A percentile compares a stretch with the other conserved stretches of the same genome.
Conservation (phyloP, 2,888 invertebrate genomes). For the Cephalotes varians region DNA sequence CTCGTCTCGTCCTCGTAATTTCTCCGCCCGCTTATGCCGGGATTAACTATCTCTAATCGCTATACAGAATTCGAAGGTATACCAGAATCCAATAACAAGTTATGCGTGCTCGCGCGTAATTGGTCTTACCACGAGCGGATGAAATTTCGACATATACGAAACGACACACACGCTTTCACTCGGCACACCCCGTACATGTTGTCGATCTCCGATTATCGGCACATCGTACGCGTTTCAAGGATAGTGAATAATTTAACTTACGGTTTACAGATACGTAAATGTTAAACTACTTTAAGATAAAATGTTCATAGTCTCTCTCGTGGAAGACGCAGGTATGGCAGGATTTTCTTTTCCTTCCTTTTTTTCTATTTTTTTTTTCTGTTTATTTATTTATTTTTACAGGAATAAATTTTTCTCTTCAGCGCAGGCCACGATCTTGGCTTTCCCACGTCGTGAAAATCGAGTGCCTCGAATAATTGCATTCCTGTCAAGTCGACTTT, state of each 20-base stretch:
- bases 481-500: background rate
- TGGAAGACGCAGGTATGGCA: conserved; percentile 84
- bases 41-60: conserved; percentile 29
- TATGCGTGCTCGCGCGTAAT: conserved; percentile 27
- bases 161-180: conserved; percentile 3
- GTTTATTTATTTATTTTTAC: conserved; percentile 69
- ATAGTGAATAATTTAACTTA: conserved; percentile 61
- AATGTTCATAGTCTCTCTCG: conserved; percentile 80
- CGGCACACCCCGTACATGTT: conserved; percentile 1
- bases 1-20: conserved; percentile 36
- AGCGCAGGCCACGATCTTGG: conserved; percentile 3
- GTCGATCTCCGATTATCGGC: conserved; percentile 29
- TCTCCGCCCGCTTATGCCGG: conserved; percentile 27
- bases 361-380: background rate
- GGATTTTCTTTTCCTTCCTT: conserved; percentile 72
- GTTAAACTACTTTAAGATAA: conserved; percentile 78
- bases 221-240: conserved; percentile 7
- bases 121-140: conserved; percentile 10
- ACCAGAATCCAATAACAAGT: conserved; percentile 58
- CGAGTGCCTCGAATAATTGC: background rate
- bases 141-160: conserved; percentile 21
- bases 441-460: conserved; percentile 5
- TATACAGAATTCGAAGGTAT: conserved; percentile 61
- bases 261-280: conserved; percentile 74
- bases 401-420: conserved; percentile 73